Evolutionary conservation across 1,140 invertebrate species (phyloP).

Genomic region (Temnothorax longispinosus): DNA sequence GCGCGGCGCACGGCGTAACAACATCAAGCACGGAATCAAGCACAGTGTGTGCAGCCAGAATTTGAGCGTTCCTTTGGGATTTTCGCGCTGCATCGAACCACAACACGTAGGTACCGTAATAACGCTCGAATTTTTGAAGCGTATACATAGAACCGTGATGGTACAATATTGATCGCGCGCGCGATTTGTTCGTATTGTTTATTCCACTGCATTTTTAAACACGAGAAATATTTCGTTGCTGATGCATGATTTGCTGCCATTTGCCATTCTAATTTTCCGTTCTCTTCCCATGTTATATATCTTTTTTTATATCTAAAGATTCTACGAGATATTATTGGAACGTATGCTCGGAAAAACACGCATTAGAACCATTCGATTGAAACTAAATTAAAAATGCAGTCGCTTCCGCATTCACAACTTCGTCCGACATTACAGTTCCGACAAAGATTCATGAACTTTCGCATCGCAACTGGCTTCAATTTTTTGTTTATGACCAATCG

Average conservation of each 20-base stretch:
- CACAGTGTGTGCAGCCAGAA: constrained; percentile 35
- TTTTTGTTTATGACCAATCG: constrained; percentile 51
- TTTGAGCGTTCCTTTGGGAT: constrained; percentile 65
- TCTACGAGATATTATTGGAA: not conserved
- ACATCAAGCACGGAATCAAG: constrained; percentile 57
- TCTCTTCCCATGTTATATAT: not conserved
- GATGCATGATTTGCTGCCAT: constrained; percentile 13
- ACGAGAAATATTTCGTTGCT: constrained; percentile 30
- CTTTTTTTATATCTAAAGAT: not conserved
- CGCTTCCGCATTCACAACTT: not conserved
- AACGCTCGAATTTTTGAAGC: constrained; percentile 62
- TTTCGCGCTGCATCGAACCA: constrained; percentile 47
- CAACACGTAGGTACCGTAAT: constrained; percentile 59
- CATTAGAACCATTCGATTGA: not conserved
- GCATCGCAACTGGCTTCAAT: constrained; percentile 4
- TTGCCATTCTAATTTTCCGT: not conserved
- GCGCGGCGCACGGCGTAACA: constrained; percentile 13
- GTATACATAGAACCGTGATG: constrained; percentile 2
- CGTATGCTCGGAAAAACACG: not conserved
- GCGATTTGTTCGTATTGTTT: constrained; percentile 13
- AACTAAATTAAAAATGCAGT: constrained; percentile 38
- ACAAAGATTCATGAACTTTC: constrained; percentile 48
- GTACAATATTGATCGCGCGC: constrained; percentile 59
- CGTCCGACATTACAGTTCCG: constrained; percentile 4
- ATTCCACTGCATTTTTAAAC: constrained; percentile 43